Percentiles rank a stretch among this genome's conserved stretches.
Conservation (phyloP, 2,888 invertebrate genomes). For the Lepidochrysops patricia region DNA sequence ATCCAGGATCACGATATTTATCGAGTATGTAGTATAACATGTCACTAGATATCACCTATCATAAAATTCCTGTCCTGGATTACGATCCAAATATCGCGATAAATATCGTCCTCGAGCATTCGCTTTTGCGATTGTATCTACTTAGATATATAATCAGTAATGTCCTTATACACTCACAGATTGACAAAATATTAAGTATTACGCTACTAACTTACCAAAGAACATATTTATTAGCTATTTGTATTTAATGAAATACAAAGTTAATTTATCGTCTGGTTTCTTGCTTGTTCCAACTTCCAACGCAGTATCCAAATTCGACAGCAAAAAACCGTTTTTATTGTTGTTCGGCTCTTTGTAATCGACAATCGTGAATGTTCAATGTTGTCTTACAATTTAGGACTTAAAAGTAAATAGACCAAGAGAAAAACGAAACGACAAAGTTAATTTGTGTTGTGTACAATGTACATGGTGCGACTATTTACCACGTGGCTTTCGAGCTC, state of each 20-base stretch:
- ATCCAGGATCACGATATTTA: too few relatives aligned
- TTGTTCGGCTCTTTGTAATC: background rate
- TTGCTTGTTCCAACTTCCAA: background rate
- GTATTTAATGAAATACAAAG: background rate
- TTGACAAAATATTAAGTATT: too few relatives aligned
- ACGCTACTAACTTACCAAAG: background rate
- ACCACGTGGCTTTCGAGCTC: background rate
- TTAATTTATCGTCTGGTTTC: background rate
- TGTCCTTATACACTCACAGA: background rate
- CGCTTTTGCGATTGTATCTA: too few relatives aligned
- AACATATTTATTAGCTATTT: background rate
- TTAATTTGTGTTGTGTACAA: background rate
- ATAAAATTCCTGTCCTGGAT: too few relatives aligned
- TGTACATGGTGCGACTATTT: too few relatives aligned
- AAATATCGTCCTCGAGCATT: too few relatives aligned
- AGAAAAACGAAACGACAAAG: background rate
- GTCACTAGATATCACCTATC: too few relatives aligned
- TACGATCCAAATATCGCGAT: too few relatives aligned
- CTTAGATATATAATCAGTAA: too few relatives aligned
- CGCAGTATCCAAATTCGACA: background rate
- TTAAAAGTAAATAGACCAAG: background rate
- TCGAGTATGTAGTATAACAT: too few relatives aligned
- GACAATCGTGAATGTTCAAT: too few relatives aligned
- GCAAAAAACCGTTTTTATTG: background rate
- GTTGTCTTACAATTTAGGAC: background rate